phyloP scores from a whole-genome alignment of 2,888 invertebrate genomes.

The Macaria notata region DNA sequence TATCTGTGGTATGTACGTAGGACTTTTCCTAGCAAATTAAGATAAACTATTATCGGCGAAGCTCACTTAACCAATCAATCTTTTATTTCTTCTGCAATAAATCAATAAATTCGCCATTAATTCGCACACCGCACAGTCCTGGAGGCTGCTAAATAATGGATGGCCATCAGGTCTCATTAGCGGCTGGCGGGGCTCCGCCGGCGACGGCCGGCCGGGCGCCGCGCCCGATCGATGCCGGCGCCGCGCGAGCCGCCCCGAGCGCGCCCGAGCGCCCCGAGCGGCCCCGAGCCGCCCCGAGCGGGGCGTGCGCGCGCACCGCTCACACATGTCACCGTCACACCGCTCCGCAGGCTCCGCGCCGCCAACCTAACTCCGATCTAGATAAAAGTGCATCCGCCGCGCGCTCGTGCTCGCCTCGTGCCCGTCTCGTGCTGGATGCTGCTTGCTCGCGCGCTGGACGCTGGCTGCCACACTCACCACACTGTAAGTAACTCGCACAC shows the following conservation, averaged over 20 bases:
- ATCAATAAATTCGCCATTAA: slow-evolving; percentile 79
- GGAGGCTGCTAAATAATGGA: slow-evolving; percentile 78
- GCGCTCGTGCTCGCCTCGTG: slow-evolving; percentile 39
- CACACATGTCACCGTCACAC: slow-evolving; percentile 76
- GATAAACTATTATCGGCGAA: slow-evolving; percentile 41
- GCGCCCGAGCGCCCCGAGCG: slow-evolving; percentile 41
- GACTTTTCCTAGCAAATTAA: slow-evolving; percentile 24
- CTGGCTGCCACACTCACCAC: no score
- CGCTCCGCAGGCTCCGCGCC: slow-evolving; percentile 71
- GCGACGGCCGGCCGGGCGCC: slow-evolving; percentile 75
- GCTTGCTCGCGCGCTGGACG: no score
- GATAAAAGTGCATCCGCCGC: slow-evolving; percentile 47
- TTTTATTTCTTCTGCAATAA: slow-evolving; percentile 72
- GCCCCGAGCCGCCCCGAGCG: slow-evolving; percentile 46
- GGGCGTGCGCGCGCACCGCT: slow-evolving; percentile 58
- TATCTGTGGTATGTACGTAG: no score
- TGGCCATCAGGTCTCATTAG: slow-evolving; percentile 75
- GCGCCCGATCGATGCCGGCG: slow-evolving; percentile 44
- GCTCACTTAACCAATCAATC: slow-evolving; percentile 64
- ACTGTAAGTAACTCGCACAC: no score
- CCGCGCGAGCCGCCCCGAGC: slow-evolving; percentile 44
- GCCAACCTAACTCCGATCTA: slow-evolving; percentile 65
- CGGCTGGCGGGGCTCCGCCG: slow-evolving; percentile 70
- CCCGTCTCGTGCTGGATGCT: no score
- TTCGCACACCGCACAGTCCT: slow-evolving; percentile 67